Evolutionary conservation across 2,797 vertebrate genomes (phyloP).

Genomic region (Melanotaenia nigrans): DNA sequence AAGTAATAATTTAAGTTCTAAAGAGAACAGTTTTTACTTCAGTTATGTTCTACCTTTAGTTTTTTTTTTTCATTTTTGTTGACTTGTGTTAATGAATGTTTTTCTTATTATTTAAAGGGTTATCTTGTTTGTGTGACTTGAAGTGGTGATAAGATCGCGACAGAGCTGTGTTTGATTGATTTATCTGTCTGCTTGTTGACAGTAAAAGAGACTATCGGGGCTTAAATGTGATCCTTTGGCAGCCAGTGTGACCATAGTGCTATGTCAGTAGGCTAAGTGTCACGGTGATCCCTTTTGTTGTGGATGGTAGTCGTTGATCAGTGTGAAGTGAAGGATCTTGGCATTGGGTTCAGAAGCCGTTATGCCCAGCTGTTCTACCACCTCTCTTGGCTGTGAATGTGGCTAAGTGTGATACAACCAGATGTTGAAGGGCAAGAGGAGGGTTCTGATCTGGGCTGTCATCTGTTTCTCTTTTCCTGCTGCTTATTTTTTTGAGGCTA

Average conservation of each 20-base stretch:
- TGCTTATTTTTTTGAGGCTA: constrained; percentile 22
- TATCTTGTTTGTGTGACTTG: neutral
- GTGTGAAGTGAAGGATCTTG: constrained; percentile 62
- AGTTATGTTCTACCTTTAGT: neutral
- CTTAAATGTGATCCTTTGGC: constrained; percentile 70
- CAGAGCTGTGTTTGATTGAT: constrained; percentile 65
- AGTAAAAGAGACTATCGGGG: constrained; percentile 50
- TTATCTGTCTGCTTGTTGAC: constrained; percentile 62
- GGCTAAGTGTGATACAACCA: constrained; percentile 41
- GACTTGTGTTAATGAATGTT: neutral
- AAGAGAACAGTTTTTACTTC: neutral
- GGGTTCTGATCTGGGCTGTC: constrained; percentile 45
- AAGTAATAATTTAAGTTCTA: too few relatives aligned
- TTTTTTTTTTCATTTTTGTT: neutral
- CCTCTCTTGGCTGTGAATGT: constrained; percentile 22
- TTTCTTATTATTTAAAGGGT: neutral
- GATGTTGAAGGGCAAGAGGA: constrained; percentile 55
- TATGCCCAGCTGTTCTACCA: constrained; percentile 52
- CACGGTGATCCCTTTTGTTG: constrained; percentile 69
- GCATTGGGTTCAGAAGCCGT: constrained; percentile 33
- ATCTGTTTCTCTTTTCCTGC: constrained; percentile 52
- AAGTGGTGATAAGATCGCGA: constrained; percentile 35
- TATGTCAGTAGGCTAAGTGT: constrained; percentile 60
- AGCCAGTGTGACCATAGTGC: constrained; percentile 45
- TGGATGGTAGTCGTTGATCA: constrained; percentile 64